Evolutionary conservation across 2,797 vertebrate species (phyloP), one percentile per base, ranked within the genome.

Genomic region (Epinephelus awoara): DNA sequence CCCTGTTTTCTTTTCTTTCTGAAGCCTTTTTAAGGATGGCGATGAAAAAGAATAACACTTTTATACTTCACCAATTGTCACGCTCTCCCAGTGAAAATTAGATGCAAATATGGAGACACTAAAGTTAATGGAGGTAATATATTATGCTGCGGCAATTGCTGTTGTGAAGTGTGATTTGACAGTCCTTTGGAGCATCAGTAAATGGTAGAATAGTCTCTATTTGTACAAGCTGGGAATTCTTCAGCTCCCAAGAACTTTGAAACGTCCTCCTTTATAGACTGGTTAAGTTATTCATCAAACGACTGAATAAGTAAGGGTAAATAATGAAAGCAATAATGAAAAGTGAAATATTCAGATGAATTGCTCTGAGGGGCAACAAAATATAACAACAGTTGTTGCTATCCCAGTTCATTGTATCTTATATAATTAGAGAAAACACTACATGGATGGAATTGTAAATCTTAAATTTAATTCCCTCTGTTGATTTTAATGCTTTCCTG

Each of bases 51-150:
- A 67, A 74, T 68, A 73, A 58, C 1, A 44, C 74, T 50, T 89
- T 86, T 77, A 73, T 69, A 73, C 34, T 52, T 82, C n/a, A 57
- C 70, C 66, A 77, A 67, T 77, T 66, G 56, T 77, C 64, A 66
- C 2, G 2, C 50, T 49, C 46, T 83, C 77, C 55, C 44, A 29
- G 69, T 80, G 79, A 81, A 88, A 89, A 86, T 85, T 65, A 75
- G 44, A 91, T 80, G 51, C 57, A 84, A 86, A 85, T 82, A 68
- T 77, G 38, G 54, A 77, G 51, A 84, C 55, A 67, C 17, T 75
- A 58, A 61, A 83, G 14, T 81, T 63, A 82, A 82, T 64, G 49
- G 57, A 72, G 54, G 72, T 42, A 79, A 27, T 66, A 65, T 56
- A 68, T 76, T 81, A 62, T 52, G 25, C 75, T 55, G 74, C 44